These are phyloP conservation scores for Tetrapedia diversipes DNA, from an alignment of 2,888 invertebrate genomes.

Conservation along the genomic window DNA sequence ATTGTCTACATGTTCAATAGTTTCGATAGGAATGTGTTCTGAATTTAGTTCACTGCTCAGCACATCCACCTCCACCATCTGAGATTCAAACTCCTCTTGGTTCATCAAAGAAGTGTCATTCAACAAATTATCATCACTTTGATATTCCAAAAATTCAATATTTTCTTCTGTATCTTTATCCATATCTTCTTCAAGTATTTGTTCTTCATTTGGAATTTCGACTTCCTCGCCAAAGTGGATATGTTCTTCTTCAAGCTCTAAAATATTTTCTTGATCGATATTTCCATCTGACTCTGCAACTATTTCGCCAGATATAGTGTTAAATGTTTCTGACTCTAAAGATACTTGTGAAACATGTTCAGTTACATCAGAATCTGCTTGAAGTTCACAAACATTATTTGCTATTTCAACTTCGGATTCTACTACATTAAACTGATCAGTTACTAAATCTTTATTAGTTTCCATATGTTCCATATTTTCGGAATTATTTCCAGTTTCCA, in stretches of 20 bases:
- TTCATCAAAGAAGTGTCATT: not conserved
- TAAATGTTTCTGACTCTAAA: not conserved
- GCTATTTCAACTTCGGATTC: not conserved
- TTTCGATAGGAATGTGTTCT: constrained; percentile 15
- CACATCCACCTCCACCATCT: not conserved
- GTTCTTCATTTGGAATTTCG: not conserved
- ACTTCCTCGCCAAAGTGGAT: not conserved
- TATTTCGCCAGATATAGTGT: not conserved
- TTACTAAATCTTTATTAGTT: not conserved
- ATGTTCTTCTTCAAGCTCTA: not conserved
- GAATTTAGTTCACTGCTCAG: constrained; percentile 5
- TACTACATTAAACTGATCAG: not conserved
- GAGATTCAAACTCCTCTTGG: constrained; percentile 38
- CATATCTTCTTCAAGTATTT: not conserved
- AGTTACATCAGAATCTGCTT: not conserved
- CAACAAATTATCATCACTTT: not conserved
- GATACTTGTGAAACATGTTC: not conserved
- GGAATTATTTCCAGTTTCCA: not conserved
- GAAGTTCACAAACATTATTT: not conserved
- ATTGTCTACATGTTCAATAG: not conserved
- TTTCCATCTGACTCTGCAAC: not conserved
- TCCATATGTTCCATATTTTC: not conserved
- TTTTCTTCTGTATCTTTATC: not conserved
- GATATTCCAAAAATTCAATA: not conserved
- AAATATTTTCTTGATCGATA: not conserved